A percentile compares a stretch with the other conserved stretches of the same genome.
These are phyloP conservation scores for Aphaenogaster floridana DNA, from an alignment of 1,140 invertebrate genomes.

Conservation along the genomic window DNA sequence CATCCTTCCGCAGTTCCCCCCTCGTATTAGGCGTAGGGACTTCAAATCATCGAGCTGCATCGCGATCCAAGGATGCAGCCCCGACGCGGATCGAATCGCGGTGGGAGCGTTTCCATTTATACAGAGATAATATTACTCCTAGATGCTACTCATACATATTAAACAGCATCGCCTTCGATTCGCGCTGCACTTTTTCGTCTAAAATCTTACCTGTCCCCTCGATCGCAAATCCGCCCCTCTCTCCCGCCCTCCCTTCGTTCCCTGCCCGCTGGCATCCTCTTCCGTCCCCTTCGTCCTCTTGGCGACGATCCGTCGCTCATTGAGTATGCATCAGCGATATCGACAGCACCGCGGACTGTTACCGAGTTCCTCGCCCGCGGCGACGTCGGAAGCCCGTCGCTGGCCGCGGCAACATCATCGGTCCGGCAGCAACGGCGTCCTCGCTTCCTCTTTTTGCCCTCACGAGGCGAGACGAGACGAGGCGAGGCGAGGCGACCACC, in stretches of 20 bases:
- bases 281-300: constrained; percentile 63
- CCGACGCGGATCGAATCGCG: constrained; percentile 67
- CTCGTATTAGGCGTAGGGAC: constrained; percentile 16
- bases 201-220: constrained; percentile 70
- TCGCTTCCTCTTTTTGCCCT: constrained; percentile 19
- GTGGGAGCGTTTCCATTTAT: constrained; percentile 77
- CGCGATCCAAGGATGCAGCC: constrained; percentile 59
- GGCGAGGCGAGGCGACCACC: constrained; percentile 63
- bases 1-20: constrained; percentile 53
- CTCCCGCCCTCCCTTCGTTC: background rate
- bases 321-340: constrained; percentile 82
- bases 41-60: constrained; percentile 57
- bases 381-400: constrained; percentile 75
- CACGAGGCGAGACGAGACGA: constrained; percentile 22
- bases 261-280: constrained; percentile 14
- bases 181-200: constrained; percentile 75
- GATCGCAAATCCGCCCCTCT: constrained; percentile 59
- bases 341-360: constrained; percentile 76
- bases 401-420: constrained; percentile 66
- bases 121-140: constrained; percentile 74
- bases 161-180: constrained; percentile 74
- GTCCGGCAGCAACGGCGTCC: constrained; percentile 47
- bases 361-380: constrained; percentile 73
- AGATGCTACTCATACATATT: constrained; percentile 79
- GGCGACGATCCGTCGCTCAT: constrained; percentile 78